Base-by-base conservation (phyloP, 2,113 vertebrate species). In the Siphamia tubifer region DNA sequence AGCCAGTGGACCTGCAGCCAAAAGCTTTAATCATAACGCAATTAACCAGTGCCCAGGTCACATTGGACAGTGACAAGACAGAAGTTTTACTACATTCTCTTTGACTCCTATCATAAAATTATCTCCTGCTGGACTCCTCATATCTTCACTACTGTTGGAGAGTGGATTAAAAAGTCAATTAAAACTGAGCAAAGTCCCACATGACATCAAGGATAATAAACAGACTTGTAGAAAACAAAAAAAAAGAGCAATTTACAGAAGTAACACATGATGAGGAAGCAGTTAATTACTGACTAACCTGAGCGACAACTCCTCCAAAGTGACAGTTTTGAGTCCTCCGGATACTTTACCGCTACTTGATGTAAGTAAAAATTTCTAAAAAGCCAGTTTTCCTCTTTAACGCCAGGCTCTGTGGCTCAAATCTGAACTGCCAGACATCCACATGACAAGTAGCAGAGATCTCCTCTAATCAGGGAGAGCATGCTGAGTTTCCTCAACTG, bases 231-330 rank as follows among this genome's bases (percentile, higher is more conserved):
- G 10, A 58, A 17, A 53, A 34, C 39, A 47, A n/a, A 10, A 49
- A 7, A 21, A 4, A 27, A 9, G 5, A 72, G 45, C 8, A 38
- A n/a, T 45, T 19, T 13, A n/a, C 16, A 15, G 51, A 51, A 58
- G 11, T 43, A 42, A 45, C 34, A 68, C 5, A 21, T 3, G n/a
- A 21, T 1, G 8, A 5, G 28, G 1, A 13, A 7, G 39, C 39
- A 45, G 32, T 36, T 27, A n/a, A n/a, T n/a, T 15, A 49, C 42
- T 20, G 2, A 40, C 77, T 17, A 45, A 86, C 78, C 81, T 87
- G 62, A 64, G 53, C 15, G 28, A 74, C 43, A 79, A 71, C 64
- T 67, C 68, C 40, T 51, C 77, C 36, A 7, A 56, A 71, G 34
- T 45, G 15, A 34, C 23, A 39, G 21, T 32, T 57, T 36, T 27